These are phyloP conservation scores for Ametastegia equiseti DNA, from an alignment of 2,888 invertebrate genomes.

Conservation along the genomic window DNA sequence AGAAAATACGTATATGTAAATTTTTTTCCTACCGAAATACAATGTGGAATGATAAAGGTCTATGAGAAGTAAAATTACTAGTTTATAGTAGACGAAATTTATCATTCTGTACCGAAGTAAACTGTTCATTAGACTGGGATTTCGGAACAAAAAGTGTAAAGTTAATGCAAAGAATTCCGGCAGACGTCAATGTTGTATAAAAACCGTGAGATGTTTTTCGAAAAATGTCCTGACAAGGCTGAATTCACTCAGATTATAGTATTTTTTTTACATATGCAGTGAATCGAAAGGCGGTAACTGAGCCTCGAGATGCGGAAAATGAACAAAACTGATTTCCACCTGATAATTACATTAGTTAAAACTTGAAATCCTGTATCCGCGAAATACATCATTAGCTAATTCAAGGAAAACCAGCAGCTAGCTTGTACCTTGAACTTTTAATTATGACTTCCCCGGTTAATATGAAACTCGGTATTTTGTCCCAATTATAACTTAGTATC, in stretches of 20 bases:
- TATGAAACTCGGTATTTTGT: neutral
- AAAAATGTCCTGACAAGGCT: neutral
- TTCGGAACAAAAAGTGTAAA: too few species aligned
- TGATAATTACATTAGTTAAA: neutral
- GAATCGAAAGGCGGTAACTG: neutral
- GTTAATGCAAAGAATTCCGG: too few species aligned
- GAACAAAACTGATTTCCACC: neutral
- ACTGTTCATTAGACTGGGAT: too few species aligned
- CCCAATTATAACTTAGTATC: neutral
- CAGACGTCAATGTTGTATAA: neutral
- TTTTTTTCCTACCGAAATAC: too few species aligned
- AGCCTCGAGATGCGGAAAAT: neutral
- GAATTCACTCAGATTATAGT: neutral
- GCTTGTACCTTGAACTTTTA: neutral
- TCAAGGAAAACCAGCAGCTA: neutral
- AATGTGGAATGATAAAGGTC: too few species aligned
- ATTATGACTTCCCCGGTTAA: neutral
- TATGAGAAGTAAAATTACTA: too few species aligned
- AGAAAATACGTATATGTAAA: too few species aligned
- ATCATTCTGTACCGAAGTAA: too few species aligned
- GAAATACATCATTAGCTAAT: neutral
- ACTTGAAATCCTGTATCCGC: neutral
- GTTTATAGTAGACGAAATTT: too few species aligned
- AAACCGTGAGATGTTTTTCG: neutral
- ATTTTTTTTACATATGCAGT: neutral